phyloP scores from a whole-genome alignment of 2,888 invertebrate species.

The Griposia aprilina region DNA sequence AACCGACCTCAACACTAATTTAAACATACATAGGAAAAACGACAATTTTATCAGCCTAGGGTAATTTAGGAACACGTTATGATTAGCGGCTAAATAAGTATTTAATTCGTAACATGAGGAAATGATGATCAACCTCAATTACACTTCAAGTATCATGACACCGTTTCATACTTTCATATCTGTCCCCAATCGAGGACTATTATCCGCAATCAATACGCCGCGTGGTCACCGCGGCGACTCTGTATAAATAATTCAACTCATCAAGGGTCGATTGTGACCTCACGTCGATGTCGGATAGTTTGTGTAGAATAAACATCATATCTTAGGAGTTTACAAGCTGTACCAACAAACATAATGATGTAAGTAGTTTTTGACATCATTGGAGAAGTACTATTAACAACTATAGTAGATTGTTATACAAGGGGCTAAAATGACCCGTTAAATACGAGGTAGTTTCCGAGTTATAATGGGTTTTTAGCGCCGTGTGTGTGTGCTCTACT shows the following conservation, averaged over 20 bases:
- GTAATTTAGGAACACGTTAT: neutral
- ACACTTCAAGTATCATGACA: neutral
- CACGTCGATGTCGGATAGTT: conserved; percentile 62
- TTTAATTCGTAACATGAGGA: neutral
- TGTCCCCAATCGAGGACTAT: conserved; percentile 1
- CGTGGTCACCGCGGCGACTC: conserved; percentile 72
- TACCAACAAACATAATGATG: conserved; percentile 29
- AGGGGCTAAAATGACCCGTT: too few relatives aligned
- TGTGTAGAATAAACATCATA: conserved; percentile 65
- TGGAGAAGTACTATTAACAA: neutral
- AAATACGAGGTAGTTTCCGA: too few relatives aligned
- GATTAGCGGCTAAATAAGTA: neutral
- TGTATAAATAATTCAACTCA: conserved; percentile 85
- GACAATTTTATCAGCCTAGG: neutral
- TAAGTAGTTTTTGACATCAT: neutral
- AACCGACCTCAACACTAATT: too few relatives aligned
- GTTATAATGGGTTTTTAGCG: too few relatives aligned
- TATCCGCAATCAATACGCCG: conserved; percentile 16
- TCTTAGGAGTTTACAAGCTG: conserved; percentile 45
- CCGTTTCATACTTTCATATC: neutral
- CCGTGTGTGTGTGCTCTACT: too few relatives aligned
- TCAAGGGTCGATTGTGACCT: conserved; percentile 77
- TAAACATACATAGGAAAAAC: neutral
- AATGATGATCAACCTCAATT: neutral
- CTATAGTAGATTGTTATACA: too few relatives aligned